Evolutionary conservation across 2,797 vertebrate species (phyloP).

Genomic region (Macrochelys suwanniensis): DNA sequence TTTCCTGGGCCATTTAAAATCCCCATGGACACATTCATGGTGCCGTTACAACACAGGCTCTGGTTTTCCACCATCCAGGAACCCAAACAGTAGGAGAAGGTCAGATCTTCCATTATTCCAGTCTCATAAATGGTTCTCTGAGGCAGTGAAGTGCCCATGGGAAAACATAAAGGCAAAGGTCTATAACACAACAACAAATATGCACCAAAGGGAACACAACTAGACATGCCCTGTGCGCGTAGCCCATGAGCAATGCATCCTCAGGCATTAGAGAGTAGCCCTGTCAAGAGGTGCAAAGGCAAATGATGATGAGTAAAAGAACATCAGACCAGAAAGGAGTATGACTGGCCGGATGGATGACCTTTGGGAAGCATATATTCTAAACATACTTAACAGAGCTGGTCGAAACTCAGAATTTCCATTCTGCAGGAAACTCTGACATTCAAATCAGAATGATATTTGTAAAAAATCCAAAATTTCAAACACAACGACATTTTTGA

Average conservation of each 20-base stretch:
- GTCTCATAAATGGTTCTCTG: neutral
- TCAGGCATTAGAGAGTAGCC: neutral
- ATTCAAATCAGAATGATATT: neutral
- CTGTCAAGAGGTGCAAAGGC: neutral
- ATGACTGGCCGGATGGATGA: neutral
- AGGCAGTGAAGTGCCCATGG: neutral
- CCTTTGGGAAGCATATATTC: neutral
- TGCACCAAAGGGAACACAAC: neutral
- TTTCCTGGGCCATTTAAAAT: neutral
- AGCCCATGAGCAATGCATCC: neutral
- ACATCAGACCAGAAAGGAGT: neutral
- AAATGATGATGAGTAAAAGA: neutral
- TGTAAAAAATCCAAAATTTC: neutral
- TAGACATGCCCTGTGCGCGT: neutral
- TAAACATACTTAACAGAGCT: neutral
- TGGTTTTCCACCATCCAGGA: neutral
- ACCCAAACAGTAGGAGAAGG: neutral
- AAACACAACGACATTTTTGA: accelerated
- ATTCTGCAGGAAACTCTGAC: neutral
- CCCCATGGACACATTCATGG: neutral
- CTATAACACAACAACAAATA: neutral
- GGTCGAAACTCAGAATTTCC: neutral
- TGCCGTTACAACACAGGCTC: neutral
- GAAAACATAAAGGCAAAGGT: neutral
- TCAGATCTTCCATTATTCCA: neutral